Conservation (phyloP, 1,140 invertebrate genomes). For the Leptinotarsa texana region DNA sequence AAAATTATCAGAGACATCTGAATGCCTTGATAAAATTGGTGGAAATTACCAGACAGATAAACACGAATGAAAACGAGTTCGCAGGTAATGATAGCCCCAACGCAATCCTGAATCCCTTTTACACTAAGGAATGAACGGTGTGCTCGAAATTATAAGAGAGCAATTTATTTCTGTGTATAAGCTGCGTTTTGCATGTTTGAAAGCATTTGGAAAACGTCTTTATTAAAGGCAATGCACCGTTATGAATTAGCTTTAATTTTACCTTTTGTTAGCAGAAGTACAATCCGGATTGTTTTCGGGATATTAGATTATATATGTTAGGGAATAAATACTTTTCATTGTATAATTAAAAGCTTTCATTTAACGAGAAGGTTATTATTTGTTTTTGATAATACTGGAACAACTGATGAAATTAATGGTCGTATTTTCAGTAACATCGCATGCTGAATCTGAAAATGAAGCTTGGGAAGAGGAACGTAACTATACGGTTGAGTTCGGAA, state of each 20-base stretch:
- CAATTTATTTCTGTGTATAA: constrained; percentile 15
- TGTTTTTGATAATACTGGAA: constrained; percentile 1
- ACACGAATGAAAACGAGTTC: background rate
- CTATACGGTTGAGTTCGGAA: background rate
- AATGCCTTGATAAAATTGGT: no score
- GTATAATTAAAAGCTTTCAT: constrained; percentile 19
- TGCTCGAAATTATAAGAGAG: constrained; percentile 22
- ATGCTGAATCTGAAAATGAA: background rate
- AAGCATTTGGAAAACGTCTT: constrained; percentile 19
- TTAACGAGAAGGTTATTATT: background rate
- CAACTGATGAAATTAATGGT: background rate
- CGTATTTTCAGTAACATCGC: background rate
- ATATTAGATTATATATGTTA: constrained; percentile 20
- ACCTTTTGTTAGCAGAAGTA: constrained; percentile 20
- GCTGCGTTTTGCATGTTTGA: constrained; percentile 23
- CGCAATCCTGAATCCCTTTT: background rate
- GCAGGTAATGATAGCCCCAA: background rate
- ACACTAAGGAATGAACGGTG: background rate
- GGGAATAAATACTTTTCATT: constrained; percentile 19
- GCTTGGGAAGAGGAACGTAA: background rate
- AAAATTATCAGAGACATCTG: no score
- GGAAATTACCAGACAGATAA: background rate
- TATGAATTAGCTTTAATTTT: constrained; percentile 26
- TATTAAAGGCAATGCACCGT: constrained; percentile 16
- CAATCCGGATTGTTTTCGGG: constrained; percentile 19